Evolutionary conservation across 2,797 vertebrate species (phyloP).

Genomic region (Morus bassanus): DNA sequence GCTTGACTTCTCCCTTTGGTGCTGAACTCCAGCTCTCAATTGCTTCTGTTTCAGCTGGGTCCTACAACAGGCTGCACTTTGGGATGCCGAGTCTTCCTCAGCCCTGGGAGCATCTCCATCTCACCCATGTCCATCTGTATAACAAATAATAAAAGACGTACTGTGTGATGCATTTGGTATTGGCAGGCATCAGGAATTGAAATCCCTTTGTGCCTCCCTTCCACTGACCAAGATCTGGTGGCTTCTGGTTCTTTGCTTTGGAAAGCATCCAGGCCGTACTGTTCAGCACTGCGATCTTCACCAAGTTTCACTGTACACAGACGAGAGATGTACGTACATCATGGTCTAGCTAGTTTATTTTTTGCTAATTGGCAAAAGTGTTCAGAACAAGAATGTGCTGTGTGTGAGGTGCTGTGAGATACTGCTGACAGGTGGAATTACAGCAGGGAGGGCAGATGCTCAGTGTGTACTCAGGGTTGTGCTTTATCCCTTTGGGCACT

Average conservation of each 20-base stretch:
- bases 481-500: background rate
- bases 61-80: background rate
- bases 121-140: background rate
- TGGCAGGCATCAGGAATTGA: background rate
- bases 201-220: background rate
- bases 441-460: background rate
- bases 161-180: accelerated
- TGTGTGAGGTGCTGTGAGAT: background rate
- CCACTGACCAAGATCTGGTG: background rate
- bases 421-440: background rate
- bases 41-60: background rate
- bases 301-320: background rate
- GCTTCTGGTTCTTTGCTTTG: background rate
- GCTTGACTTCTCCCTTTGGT: accelerated
- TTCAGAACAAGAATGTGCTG: background rate
- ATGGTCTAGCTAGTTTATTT: background rate
- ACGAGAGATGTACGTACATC: accelerated
- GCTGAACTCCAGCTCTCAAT: accelerated
- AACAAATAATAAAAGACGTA: background rate
- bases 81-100: background rate
- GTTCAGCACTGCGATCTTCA: background rate
- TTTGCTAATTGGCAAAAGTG: background rate
- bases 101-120: no score
- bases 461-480: background rate
- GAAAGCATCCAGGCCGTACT: background rate